Evolutionary conservation across 2,113 vertebrate species (phyloP).

Genomic region (Hemichromis elongatus): DNA sequence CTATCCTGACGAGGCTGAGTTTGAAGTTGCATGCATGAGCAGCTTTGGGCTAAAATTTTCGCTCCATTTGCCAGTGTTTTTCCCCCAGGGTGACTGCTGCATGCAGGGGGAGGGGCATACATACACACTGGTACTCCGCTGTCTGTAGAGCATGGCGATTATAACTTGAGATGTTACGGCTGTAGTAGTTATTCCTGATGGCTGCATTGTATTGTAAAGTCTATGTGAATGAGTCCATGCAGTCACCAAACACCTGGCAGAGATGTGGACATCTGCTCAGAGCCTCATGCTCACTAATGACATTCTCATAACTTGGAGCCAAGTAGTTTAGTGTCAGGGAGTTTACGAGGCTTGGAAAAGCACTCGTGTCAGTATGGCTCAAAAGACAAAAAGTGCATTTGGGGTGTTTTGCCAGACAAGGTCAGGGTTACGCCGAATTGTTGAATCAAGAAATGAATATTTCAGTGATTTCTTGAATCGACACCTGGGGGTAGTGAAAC

Average conservation of each 20-base stretch:
- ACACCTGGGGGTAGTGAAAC: not conserved
- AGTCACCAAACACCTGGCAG: not conserved
- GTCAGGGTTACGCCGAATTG: accelerated
- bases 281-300: not conserved
- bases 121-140: not conserved
- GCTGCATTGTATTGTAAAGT: not conserved
- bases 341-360: accelerated
- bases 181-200: not conserved
- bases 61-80: not conserved
- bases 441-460: no score
- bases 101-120: not conserved
- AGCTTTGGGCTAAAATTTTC: not conserved
- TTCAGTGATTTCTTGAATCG: no score
- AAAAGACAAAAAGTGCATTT: not conserved
- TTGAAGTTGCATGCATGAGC: not conserved
- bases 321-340: not conserved
- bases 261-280: not conserved
- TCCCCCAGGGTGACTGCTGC: not conserved
- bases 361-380: not conserved
- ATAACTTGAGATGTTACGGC: not conserved
- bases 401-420: not conserved
- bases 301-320: not conserved
- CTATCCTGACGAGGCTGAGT: not conserved
- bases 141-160: not conserved
- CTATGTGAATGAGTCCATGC: not conserved